phyloP scores from a whole-genome alignment of 1,140 invertebrate genomes.

The Drosophila pandora region DNA sequence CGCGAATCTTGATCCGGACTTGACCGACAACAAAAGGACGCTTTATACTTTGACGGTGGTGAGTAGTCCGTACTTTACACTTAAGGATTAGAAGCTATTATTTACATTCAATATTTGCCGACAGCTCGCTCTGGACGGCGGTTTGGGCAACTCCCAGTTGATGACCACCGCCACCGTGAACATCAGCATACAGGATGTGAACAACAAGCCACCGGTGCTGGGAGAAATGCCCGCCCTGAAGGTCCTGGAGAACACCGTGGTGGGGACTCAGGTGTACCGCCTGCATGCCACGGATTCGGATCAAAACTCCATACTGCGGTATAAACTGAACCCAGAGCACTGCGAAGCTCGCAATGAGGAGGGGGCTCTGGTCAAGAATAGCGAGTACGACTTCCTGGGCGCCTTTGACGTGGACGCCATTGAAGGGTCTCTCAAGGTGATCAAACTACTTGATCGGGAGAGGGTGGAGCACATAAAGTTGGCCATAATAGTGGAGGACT shows the following conservation, averaged over 20 bases:
- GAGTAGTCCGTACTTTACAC: conserved; percentile 45
- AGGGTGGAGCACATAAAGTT: conserved; percentile 91
- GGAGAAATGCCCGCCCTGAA: conserved; percentile 86
- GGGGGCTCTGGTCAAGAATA: conserved; percentile 87
- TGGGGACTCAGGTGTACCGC: conserved; percentile 88
- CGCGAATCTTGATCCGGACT: conserved; percentile 94
- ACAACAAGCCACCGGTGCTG: conserved; percentile 94
- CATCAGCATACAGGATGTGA: conserved; percentile 94
- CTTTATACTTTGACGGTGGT: conserved; percentile 88
- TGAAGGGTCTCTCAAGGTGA: conserved; percentile 89
- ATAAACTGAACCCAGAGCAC: conserved; percentile 88
- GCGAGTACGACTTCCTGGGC: conserved; percentile 90
- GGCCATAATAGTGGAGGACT: conserved; percentile 92
- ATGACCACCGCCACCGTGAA: conserved; percentile 90
- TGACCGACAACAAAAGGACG: conserved; percentile 90
- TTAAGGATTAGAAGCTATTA: background rate
- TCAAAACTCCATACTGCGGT: conserved; percentile 89
- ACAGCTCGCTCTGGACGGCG: conserved; percentile 92
- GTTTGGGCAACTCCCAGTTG: conserved; percentile 91
- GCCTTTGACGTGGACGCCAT: conserved; percentile 90
- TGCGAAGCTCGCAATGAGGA: conserved; percentile 93
- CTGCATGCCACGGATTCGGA: conserved; percentile 92
- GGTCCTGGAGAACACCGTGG: conserved; percentile 90
- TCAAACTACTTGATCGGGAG: conserved; percentile 91
- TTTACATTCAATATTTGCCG: background rate